These are phyloP conservation scores for Engraulis encrasicolus DNA, from an alignment of 2,113 vertebrate species.

Conservation along the genomic window DNA sequence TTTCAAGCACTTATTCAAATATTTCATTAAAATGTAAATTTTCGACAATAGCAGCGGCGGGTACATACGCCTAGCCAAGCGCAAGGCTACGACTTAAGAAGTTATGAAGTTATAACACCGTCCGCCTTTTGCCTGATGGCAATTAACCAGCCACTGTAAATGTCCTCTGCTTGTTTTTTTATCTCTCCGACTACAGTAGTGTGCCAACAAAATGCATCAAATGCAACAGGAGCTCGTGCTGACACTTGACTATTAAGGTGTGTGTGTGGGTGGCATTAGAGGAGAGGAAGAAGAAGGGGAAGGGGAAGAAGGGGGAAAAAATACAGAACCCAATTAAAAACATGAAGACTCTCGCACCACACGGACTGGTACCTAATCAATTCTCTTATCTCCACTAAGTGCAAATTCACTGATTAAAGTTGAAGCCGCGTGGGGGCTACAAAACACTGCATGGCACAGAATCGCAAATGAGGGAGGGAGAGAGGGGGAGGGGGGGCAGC, in stretches of 20 bases:
- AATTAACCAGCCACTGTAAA: conserved; percentile 76
- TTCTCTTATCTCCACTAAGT: conserved; percentile 74
- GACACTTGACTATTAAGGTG: conserved; percentile 65
- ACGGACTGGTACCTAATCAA: conserved; percentile 71
- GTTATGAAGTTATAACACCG: conserved; percentile 81
- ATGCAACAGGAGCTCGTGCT: conserved; percentile 65
- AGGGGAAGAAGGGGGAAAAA: no score
- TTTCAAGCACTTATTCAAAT: conserved; percentile 87
- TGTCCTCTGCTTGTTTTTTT: conserved; percentile 77
- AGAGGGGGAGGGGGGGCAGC: no score
- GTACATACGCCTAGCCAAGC: conserved; percentile 80
- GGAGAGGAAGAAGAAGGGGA: no score
- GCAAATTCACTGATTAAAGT: conserved; percentile 76
- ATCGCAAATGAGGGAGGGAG: conserved; percentile 52
- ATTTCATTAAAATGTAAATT: conserved; percentile 90
- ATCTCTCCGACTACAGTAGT: conserved; percentile 68
- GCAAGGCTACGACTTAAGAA: conserved; percentile 83
- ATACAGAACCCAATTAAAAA: conserved; percentile 65
- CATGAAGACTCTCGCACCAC: conserved; percentile 58
- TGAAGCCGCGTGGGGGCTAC: conserved; percentile 48
- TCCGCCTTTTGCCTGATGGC: conserved; percentile 73
- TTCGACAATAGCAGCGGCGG: conserved; percentile 76
- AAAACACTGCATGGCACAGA: conserved; percentile 46
- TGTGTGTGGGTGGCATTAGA: conserved; percentile 52
- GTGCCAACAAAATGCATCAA: conserved; percentile 64